Percentiles rank a stretch among this genome's conserved stretches.
Evolutionary conservation across 1,140 invertebrate species (phyloP).

Genomic region (Camponotus vicinus): DNA sequence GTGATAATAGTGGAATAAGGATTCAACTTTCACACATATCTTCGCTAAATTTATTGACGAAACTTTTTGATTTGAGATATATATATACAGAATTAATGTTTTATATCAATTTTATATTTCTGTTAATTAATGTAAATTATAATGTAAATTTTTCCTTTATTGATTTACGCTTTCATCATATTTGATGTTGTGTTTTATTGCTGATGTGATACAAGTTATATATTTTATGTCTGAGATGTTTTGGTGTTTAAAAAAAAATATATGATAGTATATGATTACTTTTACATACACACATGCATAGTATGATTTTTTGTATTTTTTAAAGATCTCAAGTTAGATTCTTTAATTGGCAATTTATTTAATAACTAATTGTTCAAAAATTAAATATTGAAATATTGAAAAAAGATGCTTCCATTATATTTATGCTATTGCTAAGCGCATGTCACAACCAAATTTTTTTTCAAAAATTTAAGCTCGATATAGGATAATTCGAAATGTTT

Average conservation of each 20-base stretch:
- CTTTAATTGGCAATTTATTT: neutral
- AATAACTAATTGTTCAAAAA: neutral
- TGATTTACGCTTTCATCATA: neutral
- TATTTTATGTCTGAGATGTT: neutral
- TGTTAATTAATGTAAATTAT: neutral
- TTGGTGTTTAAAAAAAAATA: neutral
- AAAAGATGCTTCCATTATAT: neutral
- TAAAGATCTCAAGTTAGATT: neutral
- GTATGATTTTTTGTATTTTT: neutral
- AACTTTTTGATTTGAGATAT: neutral
- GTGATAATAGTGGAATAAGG: neutral
- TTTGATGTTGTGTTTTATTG: neutral
- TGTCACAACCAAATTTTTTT: neutral
- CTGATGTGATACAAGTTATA: neutral
- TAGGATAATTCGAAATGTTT: neutral
- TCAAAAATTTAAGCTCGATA: neutral
- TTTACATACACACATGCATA: neutral
- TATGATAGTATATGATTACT: neutral
- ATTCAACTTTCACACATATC: neutral
- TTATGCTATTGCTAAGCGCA: neutral
- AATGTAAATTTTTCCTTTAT: neutral
- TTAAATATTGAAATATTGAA: neutral
- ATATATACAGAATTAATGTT: neutral
- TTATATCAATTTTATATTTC: neutral
- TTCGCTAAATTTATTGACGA: neutral